phyloP scores from a whole-genome alignment of 2,113 vertebrate genomes.

The Scalopus aquaticus region DNA sequence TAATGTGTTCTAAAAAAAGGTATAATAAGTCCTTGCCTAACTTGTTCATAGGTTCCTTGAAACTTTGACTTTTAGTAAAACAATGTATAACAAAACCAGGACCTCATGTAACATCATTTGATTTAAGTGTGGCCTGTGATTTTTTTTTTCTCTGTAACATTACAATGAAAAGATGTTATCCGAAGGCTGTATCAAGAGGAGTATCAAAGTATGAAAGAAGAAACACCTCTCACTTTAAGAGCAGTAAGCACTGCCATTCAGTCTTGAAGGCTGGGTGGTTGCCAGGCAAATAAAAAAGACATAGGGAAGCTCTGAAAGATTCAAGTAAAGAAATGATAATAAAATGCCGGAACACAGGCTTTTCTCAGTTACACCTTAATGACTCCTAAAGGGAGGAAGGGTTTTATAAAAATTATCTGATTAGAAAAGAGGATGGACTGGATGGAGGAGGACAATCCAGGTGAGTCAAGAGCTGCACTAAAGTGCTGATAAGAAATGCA shows the following conservation, averaged over 20 bases:
- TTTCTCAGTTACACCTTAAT: background rate
- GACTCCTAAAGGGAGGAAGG: background rate
- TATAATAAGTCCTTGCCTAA: background rate
- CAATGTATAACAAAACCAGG: background rate
- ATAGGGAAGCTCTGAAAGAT: background rate
- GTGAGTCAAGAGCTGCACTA: background rate
- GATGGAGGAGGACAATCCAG: background rate
- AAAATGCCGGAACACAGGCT: background rate
- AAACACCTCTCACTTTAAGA: background rate
- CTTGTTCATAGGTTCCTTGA: background rate
- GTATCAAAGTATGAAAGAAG: background rate
- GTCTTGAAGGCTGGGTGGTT: background rate
- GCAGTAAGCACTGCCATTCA: background rate
- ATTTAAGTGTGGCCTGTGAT: no score
- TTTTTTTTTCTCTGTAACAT: background rate
- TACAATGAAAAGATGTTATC: background rate
- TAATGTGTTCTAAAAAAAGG: background rate
- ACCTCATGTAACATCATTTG: no score
- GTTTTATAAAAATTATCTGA: background rate
- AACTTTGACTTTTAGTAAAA: background rate
- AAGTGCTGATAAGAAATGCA: background rate
- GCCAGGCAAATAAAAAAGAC: background rate
- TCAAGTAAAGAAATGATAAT: background rate
- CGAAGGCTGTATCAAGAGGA: background rate
- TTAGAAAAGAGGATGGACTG: background rate